Conservation (phyloP, 2,113 vertebrate genomes). For the Poecile atricapillus region DNA sequence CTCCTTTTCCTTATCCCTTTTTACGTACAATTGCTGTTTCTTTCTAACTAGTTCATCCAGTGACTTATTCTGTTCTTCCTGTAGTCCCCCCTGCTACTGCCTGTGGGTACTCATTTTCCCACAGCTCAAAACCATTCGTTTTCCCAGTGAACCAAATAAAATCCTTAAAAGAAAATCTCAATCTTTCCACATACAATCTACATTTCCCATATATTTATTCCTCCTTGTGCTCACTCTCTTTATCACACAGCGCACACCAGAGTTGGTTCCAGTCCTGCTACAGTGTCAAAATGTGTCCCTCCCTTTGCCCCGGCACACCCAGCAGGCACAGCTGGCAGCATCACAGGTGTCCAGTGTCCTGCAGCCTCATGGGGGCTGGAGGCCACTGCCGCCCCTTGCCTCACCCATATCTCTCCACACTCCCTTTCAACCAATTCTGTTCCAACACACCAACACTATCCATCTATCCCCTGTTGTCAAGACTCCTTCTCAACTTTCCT, state of each 20-base stretch:
- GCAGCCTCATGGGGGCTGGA: too few species aligned
- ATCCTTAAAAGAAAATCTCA: not conserved
- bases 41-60: not conserved
- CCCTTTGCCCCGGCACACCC: too few species aligned
- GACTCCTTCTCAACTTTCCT: too few species aligned
- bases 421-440: too few species aligned
- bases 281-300: too few species aligned
- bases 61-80: not conserved
- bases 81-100: not conserved
- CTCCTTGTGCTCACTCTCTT: not conserved
- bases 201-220: not conserved
- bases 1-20: not conserved
- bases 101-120: not conserved
- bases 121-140: not conserved
- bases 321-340: too few species aligned
- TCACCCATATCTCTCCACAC: too few species aligned
- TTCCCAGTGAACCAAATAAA: not conserved
- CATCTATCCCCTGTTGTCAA: too few species aligned
- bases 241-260: too few species aligned
- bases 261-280: not conserved
- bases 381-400: too few species aligned
- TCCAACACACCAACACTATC: too few species aligned
- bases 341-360: too few species aligned
- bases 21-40: not conserved
- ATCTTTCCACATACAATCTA: not conserved